phyloP scores from a whole-genome alignment of 2,797 vertebrate species.

The Numenius phaeopus region DNA sequence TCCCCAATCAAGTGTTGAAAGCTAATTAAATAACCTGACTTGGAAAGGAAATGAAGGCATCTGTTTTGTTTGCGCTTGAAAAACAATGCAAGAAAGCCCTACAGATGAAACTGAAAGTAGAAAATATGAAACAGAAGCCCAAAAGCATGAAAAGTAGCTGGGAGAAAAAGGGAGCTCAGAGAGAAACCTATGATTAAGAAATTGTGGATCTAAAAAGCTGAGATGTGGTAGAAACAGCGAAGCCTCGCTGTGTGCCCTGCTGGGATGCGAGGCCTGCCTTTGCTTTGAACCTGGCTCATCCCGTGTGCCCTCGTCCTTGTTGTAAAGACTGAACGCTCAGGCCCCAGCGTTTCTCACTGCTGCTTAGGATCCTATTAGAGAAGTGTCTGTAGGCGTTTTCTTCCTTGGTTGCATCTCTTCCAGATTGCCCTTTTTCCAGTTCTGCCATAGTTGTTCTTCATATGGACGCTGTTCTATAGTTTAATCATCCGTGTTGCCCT shows the following conservation, averaged over 20 bases:
- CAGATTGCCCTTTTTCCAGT: neutral
- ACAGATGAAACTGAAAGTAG: neutral
- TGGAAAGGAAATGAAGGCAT: conserved; percentile 48
- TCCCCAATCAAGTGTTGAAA: neutral
- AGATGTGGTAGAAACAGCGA: neutral
- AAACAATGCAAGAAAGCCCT: neutral
- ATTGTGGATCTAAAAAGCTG: neutral
- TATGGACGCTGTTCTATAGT: neutral
- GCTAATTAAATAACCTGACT: neutral
- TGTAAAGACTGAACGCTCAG: neutral
- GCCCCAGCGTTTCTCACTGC: neutral
- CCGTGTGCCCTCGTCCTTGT: neutral
- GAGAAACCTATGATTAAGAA: neutral
- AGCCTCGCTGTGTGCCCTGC: neutral
- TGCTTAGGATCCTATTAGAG: neutral
- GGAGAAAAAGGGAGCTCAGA: neutral
- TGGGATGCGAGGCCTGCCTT: neutral
- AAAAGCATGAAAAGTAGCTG: neutral
- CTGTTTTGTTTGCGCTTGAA: conserved; percentile 25
- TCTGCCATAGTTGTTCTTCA: neutral
- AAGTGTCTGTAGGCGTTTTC: neutral
- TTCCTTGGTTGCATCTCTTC: neutral
- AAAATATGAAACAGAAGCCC: neutral
- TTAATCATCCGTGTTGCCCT: neutral
- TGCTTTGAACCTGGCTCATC: neutral